Base-by-base conservation (phyloP, 2,797 vertebrate genomes). In the Synaphobranchus kaupii region DNA sequence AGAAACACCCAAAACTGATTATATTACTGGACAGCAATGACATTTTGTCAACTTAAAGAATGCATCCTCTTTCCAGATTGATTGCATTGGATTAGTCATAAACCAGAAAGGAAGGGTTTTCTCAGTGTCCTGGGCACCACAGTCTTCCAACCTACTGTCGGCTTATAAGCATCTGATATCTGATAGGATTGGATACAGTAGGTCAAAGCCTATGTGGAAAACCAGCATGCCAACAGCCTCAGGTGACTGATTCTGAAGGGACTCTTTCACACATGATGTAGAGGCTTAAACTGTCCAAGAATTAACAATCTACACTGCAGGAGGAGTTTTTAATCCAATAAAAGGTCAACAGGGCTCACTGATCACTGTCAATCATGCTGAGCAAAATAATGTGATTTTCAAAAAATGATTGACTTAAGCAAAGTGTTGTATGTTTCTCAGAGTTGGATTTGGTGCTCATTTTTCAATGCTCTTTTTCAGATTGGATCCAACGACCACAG, bases 241-340 rank as follows among this genome's bases (percentile, higher is more conserved):
- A 82, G 80, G 80, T 82, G 80, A n/a, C 28, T 82, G 47, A n/a
- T 52, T 2, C 28, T 48, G 28, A 48, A n/a, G 25, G 7, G 48
- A 54, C 7, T 34, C 31, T 44, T 73, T 73, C 31, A 73, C 13
- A 28, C 28, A 34, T 73, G 34, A 73, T 8, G 25, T 31, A 8
- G 25, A 68, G 12, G 68, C 28, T 31, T 73, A 4, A 73, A 3
- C 28, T 34, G 68, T 34, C 28, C 68, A 15, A 39, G 28, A 28
- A 3, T 73, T 13, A 12, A 22, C 0, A 17, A 25, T 20, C 34
- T 22, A 78, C 15, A 47, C 73, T 78, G 39, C 73, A 4, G 20
- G 73, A 39, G 22, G 73, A 22, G 68, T 31, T 78, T 78, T 22
- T 78, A 22, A 78, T 78, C 73, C 34, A 78, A 78, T 78, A 44